Evolutionary conservation across 2,797 vertebrate genomes (phyloP), one percentile per base, ranked within the genome.

Genomic region (Tokudaia muenninki): DNA sequence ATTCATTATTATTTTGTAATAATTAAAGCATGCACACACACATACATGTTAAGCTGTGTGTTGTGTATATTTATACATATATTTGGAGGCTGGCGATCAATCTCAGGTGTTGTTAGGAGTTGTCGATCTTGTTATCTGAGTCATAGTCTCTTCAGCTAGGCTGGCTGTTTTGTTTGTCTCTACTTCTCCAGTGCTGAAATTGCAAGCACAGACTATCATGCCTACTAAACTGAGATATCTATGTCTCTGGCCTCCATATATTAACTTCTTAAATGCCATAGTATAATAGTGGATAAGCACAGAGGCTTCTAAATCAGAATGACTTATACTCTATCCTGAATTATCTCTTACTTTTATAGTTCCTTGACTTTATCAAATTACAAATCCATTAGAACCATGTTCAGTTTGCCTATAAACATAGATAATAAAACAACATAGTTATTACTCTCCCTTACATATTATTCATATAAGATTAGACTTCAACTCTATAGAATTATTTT

Each of bases 261-360:
- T n/a, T 86, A 93, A 81, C 41, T 90, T 94, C 41, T 88, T 87
- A 93, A 65, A 44, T 19, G 31, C 26, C 22, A 50, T 26, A 37
- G 29, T 78, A 79, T 79, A 34, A 44, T 29, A 61, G 70, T 81
- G n/a, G 44, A 70, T 86, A 82, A 29, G 91, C 34, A 70, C 80
- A 84, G 44, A 44, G 37, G 47, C 31, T 63, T 91, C 44, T 87
- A 19, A 90, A 61, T 86, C 31, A 84, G 47, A 93, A 16, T 47
- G 41, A 65, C 7, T 29, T 77, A 19, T 13, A 75, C 55, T 79
- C n/a, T 83, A 79, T 80, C 57, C 52, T 57, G 29, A 81, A n/a
- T 75, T 87, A 13, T 90, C 52, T 47, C 78, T 90, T 57, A 44
- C 37, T 10, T 80, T 55, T 55, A 10, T n/a, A 75, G 52, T 37